phyloP scores from a whole-genome alignment of 2,888 invertebrate species.

The Lysandra coridon region DNA sequence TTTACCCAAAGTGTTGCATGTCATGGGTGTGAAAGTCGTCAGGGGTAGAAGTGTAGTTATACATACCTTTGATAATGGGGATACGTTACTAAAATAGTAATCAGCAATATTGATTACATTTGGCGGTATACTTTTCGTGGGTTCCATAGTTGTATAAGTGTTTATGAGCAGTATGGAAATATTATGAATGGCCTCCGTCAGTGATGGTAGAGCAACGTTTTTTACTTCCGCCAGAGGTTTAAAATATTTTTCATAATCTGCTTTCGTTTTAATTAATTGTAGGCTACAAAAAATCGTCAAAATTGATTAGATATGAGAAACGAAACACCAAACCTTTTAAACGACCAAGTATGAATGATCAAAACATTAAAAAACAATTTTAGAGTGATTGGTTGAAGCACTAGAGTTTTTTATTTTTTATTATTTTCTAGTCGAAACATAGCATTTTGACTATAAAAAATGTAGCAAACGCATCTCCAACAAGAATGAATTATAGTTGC shows the following conservation, averaged over 20 bases:
- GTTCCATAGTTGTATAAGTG: conserved; percentile 53
- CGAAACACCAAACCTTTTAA: background rate
- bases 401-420: no score
- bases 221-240: conserved; percentile 48
- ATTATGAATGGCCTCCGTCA: conserved; percentile 47
- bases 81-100: conserved; percentile 53
- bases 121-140: conserved; percentile 50
- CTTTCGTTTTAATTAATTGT: background rate
- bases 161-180: conserved; percentile 55
- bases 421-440: no score
- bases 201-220: conserved; percentile 50
- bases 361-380: no score
- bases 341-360: no score
- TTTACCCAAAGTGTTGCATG: background rate
- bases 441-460: no score
- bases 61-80: conserved; percentile 55
- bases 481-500: no score
- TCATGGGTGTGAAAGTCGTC: background rate
- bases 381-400: no score
- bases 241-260: conserved; percentile 47
- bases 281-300: background rate
- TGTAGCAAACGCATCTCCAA: no score
- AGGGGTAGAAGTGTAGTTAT: background rate
- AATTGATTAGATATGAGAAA: background rate
- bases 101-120: conserved; percentile 60